Base-by-base conservation (phyloP, 2,797 vertebrate genomes). In the Aldrovandia affinis region DNA sequence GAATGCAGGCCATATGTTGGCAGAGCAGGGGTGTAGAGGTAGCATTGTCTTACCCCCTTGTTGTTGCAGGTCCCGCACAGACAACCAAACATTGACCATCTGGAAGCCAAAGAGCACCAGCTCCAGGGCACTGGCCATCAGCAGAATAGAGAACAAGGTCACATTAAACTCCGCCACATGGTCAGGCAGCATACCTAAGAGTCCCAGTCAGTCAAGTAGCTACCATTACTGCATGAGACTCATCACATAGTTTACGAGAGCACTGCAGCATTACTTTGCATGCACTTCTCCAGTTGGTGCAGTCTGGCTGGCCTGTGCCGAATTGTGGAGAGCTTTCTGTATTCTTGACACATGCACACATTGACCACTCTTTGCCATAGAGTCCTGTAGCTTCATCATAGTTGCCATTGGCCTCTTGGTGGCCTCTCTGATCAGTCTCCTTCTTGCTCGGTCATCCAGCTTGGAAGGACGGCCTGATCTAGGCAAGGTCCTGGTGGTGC, bases 31-130 rank as follows among this genome's bases (percentile, higher is more conserved):
- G 57, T 6, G 20, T 3, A 22, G 57, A 22, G 1, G 50, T 61
- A 83, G 83, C 20, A 7, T 25, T 25, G 5, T 54, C 86, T 90
- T 57, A 95, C 93, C 88, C 91, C 93, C 85, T 93, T 92, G 0
- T 85, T 30, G 0, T 0, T 30, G 89, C 96, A 96, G 85, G 96
- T 92, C 84, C 95, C 95, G 54, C 96, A 96, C 81, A 96, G 81
- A 78, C 96, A 96, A 63, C 96, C 96, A 0, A 94, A 91, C 5
- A 1, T 96, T 96, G 88, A 96, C 86, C 93, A 94, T 92, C 92
- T 96, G 96, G 25, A 87, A 9, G 22, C 81, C 87, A 33, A 95
- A 96, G 28, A 97, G 92, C 9, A 96, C 54, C 36, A 93, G 1
- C 90, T 96, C 89, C 83, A 95, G 59, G 9, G 39, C 28, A 57